Conservation (phyloP, 2,888 invertebrate species). For the Strigamia transsilvanica region DNA sequence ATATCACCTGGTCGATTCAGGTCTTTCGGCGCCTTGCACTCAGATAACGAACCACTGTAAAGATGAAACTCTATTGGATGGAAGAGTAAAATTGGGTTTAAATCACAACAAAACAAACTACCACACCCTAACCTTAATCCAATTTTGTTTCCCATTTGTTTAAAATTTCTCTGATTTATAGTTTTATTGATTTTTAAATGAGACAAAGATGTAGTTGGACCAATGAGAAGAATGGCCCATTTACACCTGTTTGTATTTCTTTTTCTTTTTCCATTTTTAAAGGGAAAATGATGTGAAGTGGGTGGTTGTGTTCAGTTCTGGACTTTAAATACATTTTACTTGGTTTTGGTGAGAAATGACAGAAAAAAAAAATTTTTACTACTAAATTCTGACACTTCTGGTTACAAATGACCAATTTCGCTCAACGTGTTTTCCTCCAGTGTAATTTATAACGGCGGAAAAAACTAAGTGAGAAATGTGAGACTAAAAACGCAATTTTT, state of each 20-base stretch:
- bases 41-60: conserved; percentile 14
- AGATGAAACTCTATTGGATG: background rate
- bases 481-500: too few relatives aligned
- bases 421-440: background rate
- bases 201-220: background rate
- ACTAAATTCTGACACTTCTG: background rate
- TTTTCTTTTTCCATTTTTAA: background rate
- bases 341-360: background rate
- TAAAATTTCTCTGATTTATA: background rate
- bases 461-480: background rate
- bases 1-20: conserved; percentile 13
- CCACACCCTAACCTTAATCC: conserved; percentile 30
- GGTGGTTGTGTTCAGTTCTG: background rate
- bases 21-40: conserved; percentile 2
- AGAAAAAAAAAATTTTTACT: background rate
- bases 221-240: background rate
- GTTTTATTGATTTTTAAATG: conserved; percentile 14
- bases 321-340: too few relatives aligned
- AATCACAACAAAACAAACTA: conserved; percentile 20
- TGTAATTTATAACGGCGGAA: background rate
- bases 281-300: background rate
- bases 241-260: background rate
- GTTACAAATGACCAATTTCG: conserved; percentile 21
- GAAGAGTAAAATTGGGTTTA: background rate
- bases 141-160: background rate